phyloP scores from a whole-genome alignment of 2,113 vertebrate species.

The Anguilla rostrata region DNA sequence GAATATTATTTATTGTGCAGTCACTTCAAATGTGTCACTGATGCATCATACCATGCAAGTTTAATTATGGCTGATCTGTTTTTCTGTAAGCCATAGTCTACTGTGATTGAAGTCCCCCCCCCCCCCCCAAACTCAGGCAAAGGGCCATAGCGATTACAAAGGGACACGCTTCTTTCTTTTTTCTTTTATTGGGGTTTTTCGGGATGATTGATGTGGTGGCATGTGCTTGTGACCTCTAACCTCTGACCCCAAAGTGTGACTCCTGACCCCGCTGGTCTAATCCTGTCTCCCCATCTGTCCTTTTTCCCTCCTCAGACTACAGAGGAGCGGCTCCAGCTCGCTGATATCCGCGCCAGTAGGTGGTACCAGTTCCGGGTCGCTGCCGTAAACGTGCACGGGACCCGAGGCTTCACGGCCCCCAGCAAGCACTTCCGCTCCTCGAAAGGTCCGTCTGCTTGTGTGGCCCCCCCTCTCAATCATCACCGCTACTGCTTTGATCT shows the following conservation, averaged over 20 bases:
- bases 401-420: slow-evolving; percentile 91
- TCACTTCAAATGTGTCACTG: slow-evolving; percentile 9
- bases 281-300: slow-evolving; percentile 59
- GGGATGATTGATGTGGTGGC: slow-evolving; percentile 64
- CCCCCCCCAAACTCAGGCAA: too few relatives aligned
- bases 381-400: slow-evolving; percentile 90
- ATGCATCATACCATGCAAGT: not conserved
- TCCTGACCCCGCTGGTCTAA: slow-evolving; percentile 59
- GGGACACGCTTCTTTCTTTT: not conserved
- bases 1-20: not conserved
- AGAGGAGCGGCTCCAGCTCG: slow-evolving; percentile 81
- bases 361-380: slow-evolving; percentile 99
- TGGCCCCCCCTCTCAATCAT: slow-evolving; percentile 21
- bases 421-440: slow-evolving; percentile 96
- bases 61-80: slow-evolving; percentile 12
- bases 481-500: not conserved
- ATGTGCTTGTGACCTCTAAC: slow-evolving; percentile 53
- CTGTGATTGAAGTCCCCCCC: not conserved
- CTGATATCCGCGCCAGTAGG: slow-evolving; percentile 81
- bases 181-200: not conserved
- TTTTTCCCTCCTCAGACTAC: slow-evolving; percentile 73
- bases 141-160: not conserved
- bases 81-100: not conserved
- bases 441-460: slow-evolving; percentile 76
- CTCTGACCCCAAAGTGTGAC: slow-evolving; percentile 57